Evolutionary conservation across 2,888 invertebrate genomes (phyloP), one percentile per base, ranked within the genome.

Genomic region (Drosophila mimetica): DNA sequence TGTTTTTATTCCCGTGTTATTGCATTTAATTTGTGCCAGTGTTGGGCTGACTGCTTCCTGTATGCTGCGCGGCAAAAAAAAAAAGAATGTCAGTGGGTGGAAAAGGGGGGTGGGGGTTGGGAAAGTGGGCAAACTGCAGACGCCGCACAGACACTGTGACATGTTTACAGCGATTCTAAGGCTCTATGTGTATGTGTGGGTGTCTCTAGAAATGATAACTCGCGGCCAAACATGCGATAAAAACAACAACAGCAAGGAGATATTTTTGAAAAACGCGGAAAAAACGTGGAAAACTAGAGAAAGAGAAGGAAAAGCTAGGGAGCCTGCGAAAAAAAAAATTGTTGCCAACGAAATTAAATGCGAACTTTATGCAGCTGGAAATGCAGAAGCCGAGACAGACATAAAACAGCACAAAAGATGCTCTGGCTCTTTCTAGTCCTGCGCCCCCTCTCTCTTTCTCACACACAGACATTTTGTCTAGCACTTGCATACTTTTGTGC

Each of bases 21-120:
- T 87, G 79, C 86, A 84, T 83, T 86, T 86, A 79, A 85, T 84
- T 86, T 85, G 78, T 71, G 73, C 63, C 78, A 79, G 72, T 67
- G 75, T 75, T 70, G 61, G 55, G 47, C 50, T 44, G 55, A 39
- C 61, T 71, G 65, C 61, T 65, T 66, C 66, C 71, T 37, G 54
- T 57, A 63, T 42, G 44, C 52, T 22, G 44, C 37, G 51, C 44
- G 53, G 44, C 46, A 57, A 47, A 50, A 63, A 65, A 48, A 30
- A 25, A 25, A 34, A 32, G 11, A 5, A 22, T n/a, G n/a, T n/a
- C n/a, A 16, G 32, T 32, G 9, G 20, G 32, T 36, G 7, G 32
- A 16, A 44, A 44, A 28, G 18, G 50, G 13, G 47, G 14, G 53
- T 44, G 8, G 50, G 18, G 34, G 9, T 8, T 28, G 8, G 30